These are phyloP conservation scores for Linyphia triangularis DNA, from an alignment of 2,888 invertebrate genomes.

Conservation along the genomic window DNA sequence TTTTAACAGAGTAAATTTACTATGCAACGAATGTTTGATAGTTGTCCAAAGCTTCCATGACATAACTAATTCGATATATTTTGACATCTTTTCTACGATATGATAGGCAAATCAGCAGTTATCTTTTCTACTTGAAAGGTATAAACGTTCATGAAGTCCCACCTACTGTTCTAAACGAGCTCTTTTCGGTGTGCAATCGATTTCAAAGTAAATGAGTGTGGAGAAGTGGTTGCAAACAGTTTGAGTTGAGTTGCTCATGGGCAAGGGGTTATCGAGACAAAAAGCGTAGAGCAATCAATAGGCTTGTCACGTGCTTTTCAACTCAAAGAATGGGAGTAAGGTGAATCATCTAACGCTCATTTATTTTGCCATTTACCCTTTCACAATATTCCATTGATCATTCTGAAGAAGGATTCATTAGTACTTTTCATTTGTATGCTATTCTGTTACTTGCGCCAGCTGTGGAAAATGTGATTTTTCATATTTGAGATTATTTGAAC, in stretches of 20 bases:
- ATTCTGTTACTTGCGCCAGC: background rate
- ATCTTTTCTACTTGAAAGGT: too few relatives aligned
- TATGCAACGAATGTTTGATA: too few relatives aligned
- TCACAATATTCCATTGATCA: conserved; percentile 50
- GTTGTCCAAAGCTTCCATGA: too few relatives aligned
- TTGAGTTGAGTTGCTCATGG: conserved; percentile 40
- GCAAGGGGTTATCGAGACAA: conserved; percentile 30
- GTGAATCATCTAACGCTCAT: conserved; percentile 60
- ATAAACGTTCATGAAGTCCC: background rate
- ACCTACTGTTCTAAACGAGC: background rate
- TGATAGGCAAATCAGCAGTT: too few relatives aligned
- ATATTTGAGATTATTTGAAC: too few relatives aligned
- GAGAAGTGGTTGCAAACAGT: conserved; percentile 18
- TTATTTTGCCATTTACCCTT: conserved; percentile 28
- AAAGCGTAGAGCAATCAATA: conserved; percentile 51
- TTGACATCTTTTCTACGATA: too few relatives aligned
- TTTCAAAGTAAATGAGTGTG: conserved; percentile 21
- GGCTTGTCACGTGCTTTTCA: conserved; percentile 48
- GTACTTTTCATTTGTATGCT: conserved; percentile 13
- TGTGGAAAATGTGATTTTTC: background rate
- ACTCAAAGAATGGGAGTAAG: conserved; percentile 16
- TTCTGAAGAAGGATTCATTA: conserved; percentile 48
- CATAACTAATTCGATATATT: too few relatives aligned
- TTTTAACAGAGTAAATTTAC: too few relatives aligned
- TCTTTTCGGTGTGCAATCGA: conserved; percentile 16